Evolutionary conservation across 2,888 invertebrate species (phyloP), one percentile per base, ranked within the genome.

Genomic region (Bombyx huttoni): DNA sequence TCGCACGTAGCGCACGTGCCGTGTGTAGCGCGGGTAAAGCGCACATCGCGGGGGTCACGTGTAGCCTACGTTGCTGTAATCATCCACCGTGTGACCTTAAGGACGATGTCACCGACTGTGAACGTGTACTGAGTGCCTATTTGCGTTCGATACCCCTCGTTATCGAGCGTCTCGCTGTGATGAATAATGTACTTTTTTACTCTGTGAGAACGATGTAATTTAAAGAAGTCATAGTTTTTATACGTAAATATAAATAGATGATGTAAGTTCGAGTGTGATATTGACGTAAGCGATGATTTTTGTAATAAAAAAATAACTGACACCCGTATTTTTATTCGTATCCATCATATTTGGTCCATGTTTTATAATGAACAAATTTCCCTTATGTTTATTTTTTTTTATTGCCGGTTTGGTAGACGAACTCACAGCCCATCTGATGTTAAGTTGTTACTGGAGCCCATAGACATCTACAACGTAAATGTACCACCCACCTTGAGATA

Each of bases 161-260:
- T 78, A 81, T 77, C 76, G 82, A 78, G 81, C 74, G 82, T 72
- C 62, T 63, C 71, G 65, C 74, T 81, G 85, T 83, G 81, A 80
- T 83, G 77, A 76, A 68, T 75, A 78, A 73, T 81, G 80, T 70
- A 70, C 72, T 73, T 82, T 81, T 83, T 82, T 77, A 84, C 73
- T 71, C 73, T 77, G 77, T 67, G 74, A 78, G 84, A 81, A 84
- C 78, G 71, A 80, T 87, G 80, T 87, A 77, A 86, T 86, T 87
- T 87, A 88, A 85, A 80, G 73, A 86, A 88, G 87, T 88, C 87
- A 88, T 87, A 88, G 87, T 88, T 88, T 88, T 88, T 88, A 88
- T 88, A 87, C 85, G 55, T 59, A 83, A 87, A 76, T 79, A 85
- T 87, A 87, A 87, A 86, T 87, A 88, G 87, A 87, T 87, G 87